Evolutionary conservation across 2,113 vertebrate species (phyloP), one percentile per base, ranked within the genome.

Genomic region (Pogonocichla stellata): DNA sequence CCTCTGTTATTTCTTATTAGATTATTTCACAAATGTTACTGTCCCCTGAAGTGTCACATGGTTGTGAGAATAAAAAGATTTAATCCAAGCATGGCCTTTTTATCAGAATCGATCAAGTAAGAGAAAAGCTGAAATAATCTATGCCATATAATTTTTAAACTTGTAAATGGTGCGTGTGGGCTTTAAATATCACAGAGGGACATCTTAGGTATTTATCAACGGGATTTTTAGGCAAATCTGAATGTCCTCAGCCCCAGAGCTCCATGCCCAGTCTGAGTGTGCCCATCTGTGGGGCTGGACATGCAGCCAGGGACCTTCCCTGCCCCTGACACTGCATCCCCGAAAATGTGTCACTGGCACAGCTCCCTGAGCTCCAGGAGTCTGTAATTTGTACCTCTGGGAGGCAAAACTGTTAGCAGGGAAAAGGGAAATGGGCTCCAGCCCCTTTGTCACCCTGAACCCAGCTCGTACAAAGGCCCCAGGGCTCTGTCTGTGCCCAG

Each of bases 291-390:
- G 40, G 38, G 80, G 69, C 43, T 3, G 5, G 14, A 69, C 1
- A 1, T 0, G 0, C 7, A 4, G 50, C 64, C 5, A 0, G 42
- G 60, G 48, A 4, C 19, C 24, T 31, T 51, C 62, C 22, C 72
- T 60, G 62, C 6, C 36, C n/a, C 34, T 3, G 3, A 16, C 50
- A 56, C 8, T 7, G 60, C 80, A 15, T 2, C 62, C 56, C 47
- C 1, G 1, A 43, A 25, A 48, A 57, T 0, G 6, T 12, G 45
- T 16, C 42, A 4, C 40, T 33, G 81, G 16, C 66, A 51, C 57
- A 16, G 38, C 3, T 23, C 33, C 10, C 65, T 33, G 56, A 69
- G 61, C 85, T 43, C 61, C 10, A 13, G 6, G 23, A 34, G 24
- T 8, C 34, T 5, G 28, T 5, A 7, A 48, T 17, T 9, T 10